Evolutionary conservation across 2,797 vertebrate species (phyloP).

Genomic region (Galagoides demidoff): DNA sequence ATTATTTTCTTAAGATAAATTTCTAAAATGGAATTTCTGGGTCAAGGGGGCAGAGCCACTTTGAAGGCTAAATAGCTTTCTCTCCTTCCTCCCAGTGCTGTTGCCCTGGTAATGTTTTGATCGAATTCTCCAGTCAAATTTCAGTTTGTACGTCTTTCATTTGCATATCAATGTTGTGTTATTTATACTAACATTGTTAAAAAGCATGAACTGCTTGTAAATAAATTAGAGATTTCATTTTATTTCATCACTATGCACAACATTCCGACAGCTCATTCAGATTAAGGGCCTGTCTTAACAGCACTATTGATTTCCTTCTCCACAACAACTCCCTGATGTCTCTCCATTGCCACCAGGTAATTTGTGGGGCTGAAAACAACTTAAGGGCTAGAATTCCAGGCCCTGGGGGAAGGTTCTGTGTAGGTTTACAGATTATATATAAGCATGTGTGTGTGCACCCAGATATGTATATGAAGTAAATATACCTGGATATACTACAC

Average conservation of each 20-base stretch:
- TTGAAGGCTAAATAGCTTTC: background rate
- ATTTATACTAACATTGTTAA: background rate
- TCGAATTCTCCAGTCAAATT: background rate
- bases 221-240: slow-evolving; percentile 42
- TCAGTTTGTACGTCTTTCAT: slow-evolving; percentile 3
- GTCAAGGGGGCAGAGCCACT: background rate
- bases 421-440: background rate
- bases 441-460: background rate
- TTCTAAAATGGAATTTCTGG: background rate
- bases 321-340: background rate
- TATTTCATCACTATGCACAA: background rate
- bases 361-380: slow-evolving; percentile 6
- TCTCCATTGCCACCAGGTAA: background rate
- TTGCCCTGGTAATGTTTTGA: background rate
- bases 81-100: background rate
- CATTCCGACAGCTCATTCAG: background rate
- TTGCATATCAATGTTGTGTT: background rate
- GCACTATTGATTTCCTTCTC: background rate
- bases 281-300: slow-evolving; percentile 25
- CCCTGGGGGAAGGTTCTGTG: background rate
- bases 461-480: background rate
- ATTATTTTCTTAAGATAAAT: background rate
- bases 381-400: background rate
- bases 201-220: slow-evolving; percentile 3
- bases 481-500: background rate